phyloP scores from a whole-genome alignment of 2,888 invertebrate genomes.

The Lepas anatifera region DNA sequence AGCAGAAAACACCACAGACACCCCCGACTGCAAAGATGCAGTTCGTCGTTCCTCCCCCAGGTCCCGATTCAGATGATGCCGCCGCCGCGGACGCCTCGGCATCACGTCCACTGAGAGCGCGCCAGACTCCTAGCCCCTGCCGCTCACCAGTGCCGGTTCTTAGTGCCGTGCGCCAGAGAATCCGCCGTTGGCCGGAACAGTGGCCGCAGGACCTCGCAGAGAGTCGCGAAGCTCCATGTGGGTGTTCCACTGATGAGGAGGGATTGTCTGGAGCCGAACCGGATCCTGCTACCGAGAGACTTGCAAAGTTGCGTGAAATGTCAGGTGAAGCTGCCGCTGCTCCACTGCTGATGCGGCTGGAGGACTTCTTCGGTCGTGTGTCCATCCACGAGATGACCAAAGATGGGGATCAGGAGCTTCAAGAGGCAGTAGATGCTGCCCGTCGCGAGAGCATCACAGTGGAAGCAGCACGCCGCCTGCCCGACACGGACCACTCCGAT shows the following conservation, averaged over 20 bases:
- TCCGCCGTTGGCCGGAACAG: not conserved
- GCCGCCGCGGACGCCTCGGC: not conserved
- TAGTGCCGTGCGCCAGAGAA: too few species aligned
- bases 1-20: not conserved
- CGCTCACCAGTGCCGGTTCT: not conserved
- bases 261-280: not conserved
- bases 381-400: not conserved
- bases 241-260: not conserved
- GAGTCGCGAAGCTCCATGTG: not conserved
- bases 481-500: not conserved
- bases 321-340: not conserved
- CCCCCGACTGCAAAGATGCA: not conserved
- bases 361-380: not conserved
- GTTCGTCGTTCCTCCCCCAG: not conserved
- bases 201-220: not conserved
- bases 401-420: not conserved
- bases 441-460: not conserved
- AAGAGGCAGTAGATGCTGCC: not conserved
- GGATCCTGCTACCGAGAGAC: not conserved
- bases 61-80: not conserved
- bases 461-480: not conserved
- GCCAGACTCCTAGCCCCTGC: not conserved
- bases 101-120: not conserved
- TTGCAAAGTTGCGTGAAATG: not conserved
- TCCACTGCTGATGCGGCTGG: not conserved